These are phyloP conservation scores for Crotalus helleri DNA, from an alignment of 2,113 vertebrate genomes.

Conservation along the genomic window DNA sequence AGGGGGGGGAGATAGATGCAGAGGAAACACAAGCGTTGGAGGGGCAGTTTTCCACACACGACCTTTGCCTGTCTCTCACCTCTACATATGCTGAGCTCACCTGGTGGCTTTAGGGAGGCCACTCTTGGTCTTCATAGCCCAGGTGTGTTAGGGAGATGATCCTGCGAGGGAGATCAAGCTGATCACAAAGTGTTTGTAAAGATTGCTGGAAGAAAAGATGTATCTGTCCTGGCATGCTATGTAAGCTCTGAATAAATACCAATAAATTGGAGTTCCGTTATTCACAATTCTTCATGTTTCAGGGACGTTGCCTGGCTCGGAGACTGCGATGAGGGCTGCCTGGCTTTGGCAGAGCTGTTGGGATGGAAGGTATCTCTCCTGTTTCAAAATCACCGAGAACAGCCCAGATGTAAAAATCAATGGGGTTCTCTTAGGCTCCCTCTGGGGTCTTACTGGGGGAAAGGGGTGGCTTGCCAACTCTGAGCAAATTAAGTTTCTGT, in stretches of 20 bases:
- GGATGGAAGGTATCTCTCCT: conserved; percentile 84
- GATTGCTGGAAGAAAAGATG: not conserved
- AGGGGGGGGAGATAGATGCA: too few species aligned
- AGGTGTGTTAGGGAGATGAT: not conserved
- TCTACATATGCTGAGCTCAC: not conserved
- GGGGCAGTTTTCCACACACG: too few species aligned
- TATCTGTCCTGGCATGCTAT: not conserved
- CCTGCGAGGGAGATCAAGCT: not conserved
- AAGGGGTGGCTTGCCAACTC: not conserved
- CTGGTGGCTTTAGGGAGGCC: not conserved
- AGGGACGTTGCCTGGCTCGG: conserved; percentile 88
- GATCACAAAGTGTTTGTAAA: not conserved
- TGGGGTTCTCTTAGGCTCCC: not conserved
- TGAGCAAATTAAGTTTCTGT: not conserved
- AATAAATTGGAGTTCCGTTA: not conserved
- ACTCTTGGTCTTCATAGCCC: not conserved
- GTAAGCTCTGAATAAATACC: not conserved
- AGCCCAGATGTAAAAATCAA: not conserved
- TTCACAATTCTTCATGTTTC: not conserved
- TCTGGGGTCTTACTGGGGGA: not conserved
- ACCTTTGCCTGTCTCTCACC: too few species aligned
- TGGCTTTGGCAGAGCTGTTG: conserved; percentile 82
- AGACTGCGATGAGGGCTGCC: conserved; percentile 85
- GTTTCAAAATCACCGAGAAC: not conserved
- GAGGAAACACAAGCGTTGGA: too few species aligned